A percentile compares a stretch with the other conserved stretches of the same genome.
These are phyloP conservation scores for Armadillidium nasatum DNA, from an alignment of 1,140 invertebrate species.

Conservation along the genomic window DNA sequence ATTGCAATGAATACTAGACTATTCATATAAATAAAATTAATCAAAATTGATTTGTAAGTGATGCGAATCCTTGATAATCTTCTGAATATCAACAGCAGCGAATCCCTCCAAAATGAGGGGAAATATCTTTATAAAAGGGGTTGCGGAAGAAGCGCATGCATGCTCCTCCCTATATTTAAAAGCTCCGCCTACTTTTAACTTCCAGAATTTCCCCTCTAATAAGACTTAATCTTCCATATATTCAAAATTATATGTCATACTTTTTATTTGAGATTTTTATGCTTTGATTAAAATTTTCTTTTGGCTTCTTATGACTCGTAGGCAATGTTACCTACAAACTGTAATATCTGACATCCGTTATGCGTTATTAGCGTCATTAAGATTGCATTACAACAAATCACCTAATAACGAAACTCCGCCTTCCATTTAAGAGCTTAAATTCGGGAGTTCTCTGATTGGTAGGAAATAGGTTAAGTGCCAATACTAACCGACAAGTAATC, in stretches of 20 bases:
- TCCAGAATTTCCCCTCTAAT: constrained; percentile 3
- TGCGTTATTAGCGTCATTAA: neutral
- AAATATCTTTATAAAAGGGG: neutral
- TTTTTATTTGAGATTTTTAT: neutral
- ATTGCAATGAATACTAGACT: neutral
- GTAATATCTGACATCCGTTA: neutral
- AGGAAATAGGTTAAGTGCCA: constrained; percentile 41
- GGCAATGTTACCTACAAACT: neutral
- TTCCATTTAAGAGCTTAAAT: constrained; percentile 40
- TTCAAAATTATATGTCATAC: constrained; percentile 26
- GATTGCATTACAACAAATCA: constrained; percentile 24
- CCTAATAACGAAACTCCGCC: constrained; percentile 27
- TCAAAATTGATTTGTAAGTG: constrained; percentile 8
- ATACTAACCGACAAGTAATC: constrained; percentile 43
- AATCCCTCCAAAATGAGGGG: neutral
- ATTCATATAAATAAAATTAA: constrained; percentile 8
- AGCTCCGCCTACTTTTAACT: neutral
- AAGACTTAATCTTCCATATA: constrained; percentile 11
- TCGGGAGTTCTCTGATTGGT: constrained; percentile 37
- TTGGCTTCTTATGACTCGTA: neutral
- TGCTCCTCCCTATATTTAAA: neutral
- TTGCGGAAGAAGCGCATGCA: neutral
- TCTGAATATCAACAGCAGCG: neutral
- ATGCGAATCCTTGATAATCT: constrained; percentile 5
- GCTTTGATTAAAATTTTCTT: neutral